Evolutionary conservation across 2,797 vertebrate species (phyloP).

Genomic region (Enteromius anoplus): DNA sequence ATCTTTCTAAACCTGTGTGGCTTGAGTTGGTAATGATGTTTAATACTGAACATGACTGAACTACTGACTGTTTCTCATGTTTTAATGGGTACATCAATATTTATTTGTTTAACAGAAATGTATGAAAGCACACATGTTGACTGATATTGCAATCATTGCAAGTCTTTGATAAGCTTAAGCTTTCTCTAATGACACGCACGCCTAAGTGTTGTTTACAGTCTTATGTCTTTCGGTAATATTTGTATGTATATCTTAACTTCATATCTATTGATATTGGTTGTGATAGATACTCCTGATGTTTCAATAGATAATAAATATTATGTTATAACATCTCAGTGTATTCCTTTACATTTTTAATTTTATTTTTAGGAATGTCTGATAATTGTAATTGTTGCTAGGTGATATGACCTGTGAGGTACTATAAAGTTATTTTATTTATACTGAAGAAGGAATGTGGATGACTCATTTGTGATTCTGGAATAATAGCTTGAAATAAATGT

Average conservation of each 20-base stretch:
- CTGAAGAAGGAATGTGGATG: neutral
- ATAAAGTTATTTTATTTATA: neutral
- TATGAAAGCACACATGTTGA: neutral
- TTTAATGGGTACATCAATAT: constrained; percentile 8
- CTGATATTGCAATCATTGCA: neutral
- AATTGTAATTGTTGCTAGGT: neutral
- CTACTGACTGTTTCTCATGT: constrained; percentile 2
- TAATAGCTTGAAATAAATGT: neutral
- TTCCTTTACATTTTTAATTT: neutral
- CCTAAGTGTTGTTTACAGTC: neutral
- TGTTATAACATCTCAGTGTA: neutral
- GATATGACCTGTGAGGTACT: neutral
- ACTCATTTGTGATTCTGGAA: neutral
- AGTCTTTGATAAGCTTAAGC: neutral
- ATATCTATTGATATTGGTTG: neutral
- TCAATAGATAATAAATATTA: neutral
- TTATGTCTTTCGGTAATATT: neutral
- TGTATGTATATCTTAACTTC: neutral
- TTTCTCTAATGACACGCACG: neutral
- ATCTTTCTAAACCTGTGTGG: neutral
- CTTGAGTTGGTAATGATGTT: neutral
- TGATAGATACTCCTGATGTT: neutral
- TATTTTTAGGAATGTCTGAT: neutral
- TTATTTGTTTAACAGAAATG: constrained; percentile 3
- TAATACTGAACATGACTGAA: neutral